These are phyloP conservation scores for Eueremaeus valkanovi DNA, from an alignment of 2,888 invertebrate genomes.

Conservation along the genomic window DNA sequence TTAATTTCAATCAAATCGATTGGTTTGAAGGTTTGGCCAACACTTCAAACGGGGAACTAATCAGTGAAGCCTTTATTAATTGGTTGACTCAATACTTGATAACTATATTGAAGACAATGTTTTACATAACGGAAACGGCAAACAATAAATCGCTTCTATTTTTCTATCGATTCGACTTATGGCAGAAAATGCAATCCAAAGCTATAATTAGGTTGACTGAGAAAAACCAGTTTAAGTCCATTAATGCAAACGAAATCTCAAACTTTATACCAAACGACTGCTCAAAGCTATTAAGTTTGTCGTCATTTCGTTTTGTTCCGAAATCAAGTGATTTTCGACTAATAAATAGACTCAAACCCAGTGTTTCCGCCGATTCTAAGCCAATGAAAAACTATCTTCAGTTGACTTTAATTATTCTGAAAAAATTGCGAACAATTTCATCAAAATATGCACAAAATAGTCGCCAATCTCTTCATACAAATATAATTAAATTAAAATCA, in stretches of 20 bases:
- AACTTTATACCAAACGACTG: background rate
- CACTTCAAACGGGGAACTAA: background rate
- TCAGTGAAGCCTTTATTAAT: slow-evolving; percentile 5
- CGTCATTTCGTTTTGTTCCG: slow-evolving; percentile 33
- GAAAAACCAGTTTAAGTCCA: background rate
- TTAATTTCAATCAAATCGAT: background rate
- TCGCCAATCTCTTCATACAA: background rate
- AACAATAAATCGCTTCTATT: background rate
- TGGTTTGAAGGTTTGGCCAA: background rate
- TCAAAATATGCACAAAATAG: background rate
- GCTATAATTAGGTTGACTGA: background rate
- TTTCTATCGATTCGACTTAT: slow-evolving; percentile 21
- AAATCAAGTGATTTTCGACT: slow-evolving; percentile 20
- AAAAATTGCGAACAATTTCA: background rate
- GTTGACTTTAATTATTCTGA: background rate
- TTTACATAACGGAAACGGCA: slow-evolving; percentile 37
- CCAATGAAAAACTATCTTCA: slow-evolving; percentile 3
- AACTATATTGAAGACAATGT: slow-evolving; percentile 12
- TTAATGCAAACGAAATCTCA: background rate
- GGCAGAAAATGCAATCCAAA: slow-evolving; percentile 28
- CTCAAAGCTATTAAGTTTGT: slow-evolving; percentile 8
- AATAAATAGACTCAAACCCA: slow-evolving; percentile 25
- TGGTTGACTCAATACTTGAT: slow-evolving; percentile 35
- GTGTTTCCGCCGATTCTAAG: background rate
- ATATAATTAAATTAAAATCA: background rate